Percentiles rank a stretch among this genome's conserved stretches.
Evolutionary conservation across 2,888 invertebrate genomes (phyloP).

Genomic region (Cerastis leucographa): DNA sequence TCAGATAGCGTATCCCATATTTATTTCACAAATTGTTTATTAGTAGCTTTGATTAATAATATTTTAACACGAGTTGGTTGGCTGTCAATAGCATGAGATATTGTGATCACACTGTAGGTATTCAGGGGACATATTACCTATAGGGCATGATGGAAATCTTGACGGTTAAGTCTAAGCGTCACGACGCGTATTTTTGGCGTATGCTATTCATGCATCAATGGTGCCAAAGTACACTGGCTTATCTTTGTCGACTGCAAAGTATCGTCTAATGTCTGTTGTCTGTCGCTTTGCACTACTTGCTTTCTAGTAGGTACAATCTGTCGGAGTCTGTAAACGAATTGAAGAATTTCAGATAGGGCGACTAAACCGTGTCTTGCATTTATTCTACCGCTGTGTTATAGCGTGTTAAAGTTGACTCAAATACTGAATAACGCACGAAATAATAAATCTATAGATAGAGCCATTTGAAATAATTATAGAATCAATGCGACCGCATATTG

Average conservation of each 20-base stretch:
- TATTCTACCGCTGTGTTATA: not conserved
- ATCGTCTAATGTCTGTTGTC: not conserved
- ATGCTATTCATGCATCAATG: slow-evolving; percentile 30
- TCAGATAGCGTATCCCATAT: slow-evolving; percentile 76
- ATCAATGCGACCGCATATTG: not conserved
- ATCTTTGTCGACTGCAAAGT: slow-evolving; percentile 6
- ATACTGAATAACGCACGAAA: not conserved
- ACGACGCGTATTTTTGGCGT: slow-evolving; percentile 8
- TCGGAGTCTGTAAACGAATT: not conserved
- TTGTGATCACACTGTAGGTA: slow-evolving; percentile 28
- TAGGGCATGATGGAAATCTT: slow-evolving; percentile 28
- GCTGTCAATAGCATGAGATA: slow-evolving; percentile 68
- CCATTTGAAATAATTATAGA: not conserved
- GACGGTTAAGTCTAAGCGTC: slow-evolving; percentile 14
- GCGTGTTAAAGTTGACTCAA: not conserved
- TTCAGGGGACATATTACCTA: slow-evolving; percentile 13
- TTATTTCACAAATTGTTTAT: slow-evolving; percentile 79
- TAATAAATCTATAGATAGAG: not conserved
- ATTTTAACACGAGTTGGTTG: slow-evolving; percentile 75
- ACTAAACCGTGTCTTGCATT: not conserved
- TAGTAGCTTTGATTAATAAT: slow-evolving; percentile 67
- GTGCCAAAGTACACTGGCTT: not conserved
- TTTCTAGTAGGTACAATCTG: not conserved
- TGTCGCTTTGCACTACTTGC: not conserved
- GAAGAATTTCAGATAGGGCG: not conserved